Percentiles rank a stretch among this genome's conserved stretches.
Evolutionary conservation across 2,113 vertebrate genomes (phyloP).

Genomic region (Sorex araneus): DNA sequence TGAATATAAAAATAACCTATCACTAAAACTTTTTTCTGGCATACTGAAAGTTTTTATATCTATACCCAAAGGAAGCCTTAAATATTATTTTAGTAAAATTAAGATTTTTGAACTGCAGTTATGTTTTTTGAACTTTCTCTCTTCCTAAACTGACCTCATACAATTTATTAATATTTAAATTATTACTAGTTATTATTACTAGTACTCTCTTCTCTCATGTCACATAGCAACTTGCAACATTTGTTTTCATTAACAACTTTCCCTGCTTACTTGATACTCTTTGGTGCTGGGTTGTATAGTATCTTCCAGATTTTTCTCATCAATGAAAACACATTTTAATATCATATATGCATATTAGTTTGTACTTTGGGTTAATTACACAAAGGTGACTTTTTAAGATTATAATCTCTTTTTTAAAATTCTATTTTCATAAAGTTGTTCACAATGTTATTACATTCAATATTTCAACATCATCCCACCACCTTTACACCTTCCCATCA

Average conservation of each 20-base stretch:
- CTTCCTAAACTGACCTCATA: conserved; percentile 37
- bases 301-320: conserved; percentile 37
- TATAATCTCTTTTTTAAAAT: too few species aligned
- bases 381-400: neutral
- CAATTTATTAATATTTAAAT: conserved; percentile 67
- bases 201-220: conserved; percentile 35
- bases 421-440: too few species aligned
- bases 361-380: neutral
- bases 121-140: conserved; percentile 46
- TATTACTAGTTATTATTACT: conserved; percentile 42
- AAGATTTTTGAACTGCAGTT: conserved; percentile 37
- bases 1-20: conserved; percentile 67
- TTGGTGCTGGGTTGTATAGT: conserved; percentile 17
- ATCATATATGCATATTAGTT: neutral
- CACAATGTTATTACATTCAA: too few species aligned
- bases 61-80: conserved; percentile 36
- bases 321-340: neutral
- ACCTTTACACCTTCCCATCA: too few species aligned
- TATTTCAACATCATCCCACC: too few species aligned
- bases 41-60: conserved; percentile 69
- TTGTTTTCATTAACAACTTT: conserved; percentile 49
- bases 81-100: too few species aligned
- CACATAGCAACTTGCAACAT: conserved; percentile 36
- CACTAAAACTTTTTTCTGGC: conserved; percentile 23
- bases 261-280: conserved; percentile 45